Base-by-base conservation (phyloP, 1,140 invertebrate genomes). In the Drosophila oshimai region DNA sequence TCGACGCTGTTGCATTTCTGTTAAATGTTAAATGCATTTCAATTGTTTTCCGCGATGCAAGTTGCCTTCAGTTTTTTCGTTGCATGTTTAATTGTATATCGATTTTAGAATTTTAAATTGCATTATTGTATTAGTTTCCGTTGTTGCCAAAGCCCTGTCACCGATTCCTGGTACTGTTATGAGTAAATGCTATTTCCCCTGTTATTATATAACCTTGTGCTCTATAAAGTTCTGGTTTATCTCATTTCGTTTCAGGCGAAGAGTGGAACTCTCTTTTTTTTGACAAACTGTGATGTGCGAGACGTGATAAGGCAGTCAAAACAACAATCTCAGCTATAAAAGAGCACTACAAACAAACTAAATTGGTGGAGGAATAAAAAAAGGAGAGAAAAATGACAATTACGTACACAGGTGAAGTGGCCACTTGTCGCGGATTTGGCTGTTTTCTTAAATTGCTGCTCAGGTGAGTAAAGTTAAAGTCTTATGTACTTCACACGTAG, bases 341-440 rank as follows among this genome's bases (percentile, higher is more conserved):
- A 64, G 31, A 47, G 53, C 37, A 26, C 39, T 10, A 3, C 24
- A 53, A 64, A 41, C 18, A 37, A 47, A 76, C 55, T 42, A 60
- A 54, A 31, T 47, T 60, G 49, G 24, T 29, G 45, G 20, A 37
- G 55, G 22, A 26, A 37, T 45, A 57, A 60, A 65, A 36, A 57
- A 7, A 67, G 36, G n/a, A 28, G 36, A 44, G 57, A 26, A 87
- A 65, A 90, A 97, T 97, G 96, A 97, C 96, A 65, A 95, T 98
- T 13, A 95, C 95, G 0, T 98, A 98, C 73, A 97, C 96, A 41
- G 95, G 94, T 15, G 95, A 97, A 93, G 96, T 98, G 64, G 96
- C 96, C 45, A 97, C 96, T 57, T 96, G 95, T 87, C 93, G 94
- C 54, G 95, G 96, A 46, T 95, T 97, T 89, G 96, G 96, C 60